Base-by-base conservation (phyloP, 2,888 invertebrate genomes). In the Alviniconcha strummeri region DNA sequence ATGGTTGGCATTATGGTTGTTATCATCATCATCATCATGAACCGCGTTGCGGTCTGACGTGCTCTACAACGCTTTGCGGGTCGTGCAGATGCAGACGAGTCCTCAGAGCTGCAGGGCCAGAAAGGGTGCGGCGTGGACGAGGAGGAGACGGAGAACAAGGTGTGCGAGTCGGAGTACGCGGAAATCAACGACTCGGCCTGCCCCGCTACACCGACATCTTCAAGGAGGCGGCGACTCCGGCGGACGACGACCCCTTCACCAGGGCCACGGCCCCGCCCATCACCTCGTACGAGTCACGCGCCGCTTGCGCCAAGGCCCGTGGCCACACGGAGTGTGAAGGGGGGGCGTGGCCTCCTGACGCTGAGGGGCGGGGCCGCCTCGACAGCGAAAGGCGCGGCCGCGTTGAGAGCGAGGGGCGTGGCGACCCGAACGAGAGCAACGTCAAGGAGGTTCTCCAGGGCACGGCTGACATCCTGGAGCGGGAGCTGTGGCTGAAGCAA, bases 221-320 rank as follows among this genome's bases (percentile, higher is more conserved):
- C 83, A 84, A 80, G 55, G 86, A 86, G 54, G 87, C 89, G 0
- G 88, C 87, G 77, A 89, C 89, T 79, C 88, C 89, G 71, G 89
- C 89, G 71, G 88, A 80, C 52, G 83, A 83, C 1, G 81, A 86
- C 67, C 87, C 87, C 0, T 87, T 87, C 74, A 84, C 74, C 64
- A 82, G 80, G 13, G 87, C 87, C 17, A 81, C 85, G 0, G 87
- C 87, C 2, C 87, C 87, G 2, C 85, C 85, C 11, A 17, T 85
- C 36, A 80, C 80, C 17, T 81, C 84, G n/a, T 83, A 83, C 60
- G 84, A 76, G 13, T 52, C 80, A 8, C 71, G 69, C 52, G 78
- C 60, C 36, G 36, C 36, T 3, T 36, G 76, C 52, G 52, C 72
- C 4, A 52, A 52, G 72, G 52, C 11, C 52, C 13, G 72, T 11